Conservation (phyloP, 2,797 vertebrate species). For the Hippopotamyrus pictus region DNA sequence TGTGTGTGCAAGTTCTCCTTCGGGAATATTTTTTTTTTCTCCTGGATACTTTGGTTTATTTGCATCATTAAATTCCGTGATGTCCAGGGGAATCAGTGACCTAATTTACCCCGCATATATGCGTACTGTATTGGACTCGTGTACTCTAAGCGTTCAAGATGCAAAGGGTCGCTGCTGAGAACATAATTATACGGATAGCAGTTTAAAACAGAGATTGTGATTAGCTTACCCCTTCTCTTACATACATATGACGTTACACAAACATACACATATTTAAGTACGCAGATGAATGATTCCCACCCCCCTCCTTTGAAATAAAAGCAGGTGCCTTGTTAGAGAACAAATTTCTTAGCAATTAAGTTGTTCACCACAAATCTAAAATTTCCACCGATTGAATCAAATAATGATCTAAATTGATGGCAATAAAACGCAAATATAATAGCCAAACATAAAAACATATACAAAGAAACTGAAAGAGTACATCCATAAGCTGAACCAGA, state of each 20-base stretch:
- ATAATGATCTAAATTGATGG: slow-evolving; percentile 53
- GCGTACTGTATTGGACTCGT: background rate
- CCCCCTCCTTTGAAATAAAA: slow-evolving; percentile 39
- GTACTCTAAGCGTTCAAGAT: background rate
- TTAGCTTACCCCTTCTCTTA: background rate
- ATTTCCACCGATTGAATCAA: slow-evolving; percentile 50
- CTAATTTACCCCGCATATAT: background rate
- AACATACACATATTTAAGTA: background rate
- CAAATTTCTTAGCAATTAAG: slow-evolving; percentile 37
- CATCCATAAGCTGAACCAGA: slow-evolving; percentile 58
- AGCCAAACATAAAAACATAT: slow-evolving; percentile 50
- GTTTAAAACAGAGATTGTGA: background rate
- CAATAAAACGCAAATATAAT: slow-evolving; percentile 48
- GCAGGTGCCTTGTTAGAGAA: slow-evolving; percentile 29
- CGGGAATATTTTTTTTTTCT: background rate
- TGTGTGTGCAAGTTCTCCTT: background rate
- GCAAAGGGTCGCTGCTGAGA: background rate
- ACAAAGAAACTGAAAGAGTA: slow-evolving; percentile 42
- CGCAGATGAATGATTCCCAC: background rate
- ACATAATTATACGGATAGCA: background rate
- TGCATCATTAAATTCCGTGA: background rate
- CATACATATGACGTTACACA: background rate
- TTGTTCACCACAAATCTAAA: slow-evolving; percentile 39
- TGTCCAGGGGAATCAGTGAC: background rate
- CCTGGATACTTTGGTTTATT: background rate